Conservation (phyloP, 2,888 invertebrate species). For the Stratiomys singularior region DNA sequence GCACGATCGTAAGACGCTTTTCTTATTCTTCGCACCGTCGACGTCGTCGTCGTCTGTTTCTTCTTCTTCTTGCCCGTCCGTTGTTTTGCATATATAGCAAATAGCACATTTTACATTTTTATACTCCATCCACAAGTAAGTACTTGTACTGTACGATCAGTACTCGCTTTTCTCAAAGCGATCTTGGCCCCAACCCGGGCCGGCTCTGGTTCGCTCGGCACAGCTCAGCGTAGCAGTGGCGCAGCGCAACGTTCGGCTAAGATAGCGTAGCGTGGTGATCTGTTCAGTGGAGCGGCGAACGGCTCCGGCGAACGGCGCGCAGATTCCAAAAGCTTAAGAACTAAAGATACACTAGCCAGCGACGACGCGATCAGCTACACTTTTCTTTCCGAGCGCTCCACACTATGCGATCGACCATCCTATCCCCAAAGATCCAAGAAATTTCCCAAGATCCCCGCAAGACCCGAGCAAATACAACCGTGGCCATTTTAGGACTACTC, state of each 20-base stretch:
- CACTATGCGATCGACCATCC: neutral
- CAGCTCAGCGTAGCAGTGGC: no score
- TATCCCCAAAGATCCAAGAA: slow-evolving; percentile 20
- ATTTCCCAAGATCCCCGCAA: neutral
- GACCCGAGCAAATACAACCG: neutral
- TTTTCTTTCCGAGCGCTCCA: neutral
- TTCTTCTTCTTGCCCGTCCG: slow-evolving; percentile 31
- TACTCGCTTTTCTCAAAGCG: slow-evolving; percentile 30
- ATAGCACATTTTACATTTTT: slow-evolving; percentile 42
- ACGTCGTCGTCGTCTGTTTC: slow-evolving; percentile 1
- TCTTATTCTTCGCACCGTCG: slow-evolving; percentile 37
- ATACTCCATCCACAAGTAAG: slow-evolving; percentile 33
- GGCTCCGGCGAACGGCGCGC: neutral
- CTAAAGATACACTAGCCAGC: neutral
- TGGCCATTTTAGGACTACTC: slow-evolving; percentile 10
- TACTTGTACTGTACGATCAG: slow-evolving; percentile 4
- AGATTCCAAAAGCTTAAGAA: slow-evolving; percentile 11
- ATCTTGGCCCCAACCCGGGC: slow-evolving; percentile 14
- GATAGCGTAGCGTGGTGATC: slow-evolving; percentile 3
- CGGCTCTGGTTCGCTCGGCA: neutral
- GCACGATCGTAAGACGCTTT: slow-evolving; percentile 44
- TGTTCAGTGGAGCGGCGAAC: slow-evolving; percentile 3
- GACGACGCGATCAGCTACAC: no score
- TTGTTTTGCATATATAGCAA: slow-evolving; percentile 44
- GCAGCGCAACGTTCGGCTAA: neutral